A percentile compares a stretch with the other conserved stretches of the same genome.
phyloP scores from a whole-genome alignment of 2,888 invertebrate genomes.

The Flabesymbios commensalis region DNA sequence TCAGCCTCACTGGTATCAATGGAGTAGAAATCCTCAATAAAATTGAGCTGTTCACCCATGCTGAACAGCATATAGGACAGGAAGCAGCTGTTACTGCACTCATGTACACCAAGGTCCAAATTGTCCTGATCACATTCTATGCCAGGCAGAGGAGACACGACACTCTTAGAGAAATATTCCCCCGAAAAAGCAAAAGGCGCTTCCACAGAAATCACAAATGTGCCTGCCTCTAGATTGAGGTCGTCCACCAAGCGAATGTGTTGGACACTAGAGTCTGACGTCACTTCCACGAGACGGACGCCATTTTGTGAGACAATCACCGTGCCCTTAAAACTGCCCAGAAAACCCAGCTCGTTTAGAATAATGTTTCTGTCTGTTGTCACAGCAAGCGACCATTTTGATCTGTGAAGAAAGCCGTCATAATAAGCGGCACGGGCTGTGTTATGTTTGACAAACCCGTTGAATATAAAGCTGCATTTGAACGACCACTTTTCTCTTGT shows the following conservation, averaged over 20 bases:
- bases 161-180: constrained; percentile 19
- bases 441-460: constrained; percentile 17
- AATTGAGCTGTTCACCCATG: constrained; percentile 19
- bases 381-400: constrained; percentile 17
- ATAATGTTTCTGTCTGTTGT: constrained; percentile 19
- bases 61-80: constrained; percentile 11
- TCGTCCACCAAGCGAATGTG: constrained; percentile 17
- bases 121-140: constrained; percentile 16
- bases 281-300: constrained; percentile 19
- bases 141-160: neutral
- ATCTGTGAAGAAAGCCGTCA: constrained; percentile 20
- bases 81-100: constrained; percentile 18
- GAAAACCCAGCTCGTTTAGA: constrained; percentile 17
- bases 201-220: constrained; percentile 17
- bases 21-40: constrained; percentile 25
- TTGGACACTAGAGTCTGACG: constrained; percentile 2
- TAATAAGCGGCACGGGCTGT: constrained; percentile 7
- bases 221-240: constrained; percentile 19
- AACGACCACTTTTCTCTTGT: constrained; percentile 3
- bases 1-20: no score
- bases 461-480: constrained; percentile 6
- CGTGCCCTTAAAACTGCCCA: constrained; percentile 20
- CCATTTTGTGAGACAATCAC: constrained; percentile 19
- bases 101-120: constrained; percentile 15
- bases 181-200: constrained; percentile 19